Base-by-base conservation (phyloP, 2,888 invertebrate genomes). In the Notocelia uddmanniana region DNA sequence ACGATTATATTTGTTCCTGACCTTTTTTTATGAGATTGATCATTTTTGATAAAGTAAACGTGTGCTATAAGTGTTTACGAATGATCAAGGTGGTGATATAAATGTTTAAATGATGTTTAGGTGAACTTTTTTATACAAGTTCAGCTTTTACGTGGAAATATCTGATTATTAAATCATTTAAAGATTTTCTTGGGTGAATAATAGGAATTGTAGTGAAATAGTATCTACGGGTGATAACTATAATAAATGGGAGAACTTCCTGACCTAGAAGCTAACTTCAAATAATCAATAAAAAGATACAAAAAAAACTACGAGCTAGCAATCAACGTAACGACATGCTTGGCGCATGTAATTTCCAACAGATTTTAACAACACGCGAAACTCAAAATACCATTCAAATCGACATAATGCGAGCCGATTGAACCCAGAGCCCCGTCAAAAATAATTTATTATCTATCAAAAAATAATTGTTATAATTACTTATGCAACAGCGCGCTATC, bases 401-500 rank as follows among this genome's bases (percentile, higher is more conserved):
- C 23, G 19, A 19, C 52, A 37, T 54, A 70, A 70, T 41, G 26
- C 41, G 23, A 13, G 64, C 55, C 55, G 41, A 69, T 72, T 58
- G 68, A 59, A 55, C 69, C 52, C 52, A 63, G 54, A 69, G 76
- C 73, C 71, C 76, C 75, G 87, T 89, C 88, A 86, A 76, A 87
- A 82, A 89, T 91, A 91, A 91, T 91, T 89, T 92, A 92, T 92
- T 88, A 92, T 86, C 89, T 89, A 92, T 92, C 89, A 90, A 87
- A 91, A 88, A 90, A 91, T 91, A 90, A 92, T 92, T 89, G 90
- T 89, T 86, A 87, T 90, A 90, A 91, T 92, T 92, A 92, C 89
- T 89, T 89, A 92, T 91, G 92, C 92, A 88, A 88, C 83, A 84
- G 76, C 81, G 88, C 78, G 76, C 77, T 85, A 86, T 84, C 90